Percentiles rank a stretch among this genome's conserved stretches.
Evolutionary conservation across 2,888 invertebrate genomes (phyloP).

Genomic region (Sphaerophoria rueppellii): DNA sequence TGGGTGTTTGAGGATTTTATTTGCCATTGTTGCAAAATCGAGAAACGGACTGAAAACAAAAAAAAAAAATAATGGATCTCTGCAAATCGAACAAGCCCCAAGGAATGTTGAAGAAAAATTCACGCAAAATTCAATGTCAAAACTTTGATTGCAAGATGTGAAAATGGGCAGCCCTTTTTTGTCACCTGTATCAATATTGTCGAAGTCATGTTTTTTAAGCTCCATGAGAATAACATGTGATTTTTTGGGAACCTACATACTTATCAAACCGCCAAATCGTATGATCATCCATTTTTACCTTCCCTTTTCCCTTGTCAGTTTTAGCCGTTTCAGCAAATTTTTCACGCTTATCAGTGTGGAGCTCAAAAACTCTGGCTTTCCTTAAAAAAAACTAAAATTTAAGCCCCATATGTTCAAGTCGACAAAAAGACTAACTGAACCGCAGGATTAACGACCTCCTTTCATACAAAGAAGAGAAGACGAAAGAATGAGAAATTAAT

Average conservation of each 20-base stretch:
- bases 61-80: too few species aligned
- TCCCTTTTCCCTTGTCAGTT: not conserved
- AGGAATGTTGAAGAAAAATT: not conserved
- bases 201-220: not conserved
- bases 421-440: constrained; percentile 19
- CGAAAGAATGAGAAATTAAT: constrained; percentile 42
- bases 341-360: constrained; percentile 30
- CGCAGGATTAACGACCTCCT: constrained; percentile 18
- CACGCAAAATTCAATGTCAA: not conserved
- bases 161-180: not conserved
- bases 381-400: not conserved
- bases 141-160: not conserved
- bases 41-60: not conserved
- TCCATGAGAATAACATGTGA: constrained; percentile 7
- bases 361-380: constrained; percentile 7
- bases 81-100: too few species aligned
- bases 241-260: not conserved
- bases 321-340: not conserved
- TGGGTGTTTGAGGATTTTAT: constrained; percentile 52
- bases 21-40: constrained; percentile 53
- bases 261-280: constrained; percentile 14
- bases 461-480: constrained; percentile 15
- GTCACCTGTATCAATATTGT: not conserved
- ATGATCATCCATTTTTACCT: not conserved
- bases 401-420: constrained; percentile 28